Evolutionary conservation across 2,113 vertebrate species (phyloP).

Genomic region (Ramphastos sulfuratus): DNA sequence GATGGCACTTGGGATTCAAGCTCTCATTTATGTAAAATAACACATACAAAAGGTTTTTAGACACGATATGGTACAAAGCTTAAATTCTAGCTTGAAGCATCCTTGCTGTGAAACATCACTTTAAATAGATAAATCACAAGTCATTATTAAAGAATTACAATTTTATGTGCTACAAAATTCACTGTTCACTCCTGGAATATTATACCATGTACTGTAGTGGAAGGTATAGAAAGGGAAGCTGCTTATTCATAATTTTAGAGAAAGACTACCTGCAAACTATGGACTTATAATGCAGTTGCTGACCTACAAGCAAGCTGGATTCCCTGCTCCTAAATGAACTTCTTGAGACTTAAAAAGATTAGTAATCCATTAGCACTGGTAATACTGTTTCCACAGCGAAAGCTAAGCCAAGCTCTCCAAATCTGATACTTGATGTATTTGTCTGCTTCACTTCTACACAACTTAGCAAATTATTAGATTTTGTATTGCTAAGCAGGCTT

Average conservation of each 20-base stretch:
- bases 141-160: not conserved
- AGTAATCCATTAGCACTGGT: slow-evolving; percentile 1
- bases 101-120: slow-evolving; percentile 56
- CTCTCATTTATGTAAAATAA: slow-evolving; percentile 49
- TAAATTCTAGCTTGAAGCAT: slow-evolving; percentile 36
- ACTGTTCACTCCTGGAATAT: not conserved
- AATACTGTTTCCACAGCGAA: not conserved
- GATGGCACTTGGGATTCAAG: slow-evolving; percentile 59
- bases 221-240: not conserved
- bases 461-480: not conserved
- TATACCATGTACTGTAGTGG: not conserved
- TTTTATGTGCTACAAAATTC: not conserved
- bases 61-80: not conserved
- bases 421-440: not conserved
- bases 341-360: not conserved
- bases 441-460: not conserved
- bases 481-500: not conserved
- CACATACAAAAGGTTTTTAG: slow-evolving; percentile 50
- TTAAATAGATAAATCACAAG: slow-evolving; percentile 10
- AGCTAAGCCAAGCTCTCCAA: not conserved
- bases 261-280: not conserved
- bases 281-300: not conserved
- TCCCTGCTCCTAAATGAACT: not conserved
- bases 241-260: not conserved
- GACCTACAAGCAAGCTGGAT: not conserved